Percentiles rank a stretch among this genome's conserved stretches.
These are phyloP conservation scores for honey bee (Apis mellifera) DNA, from an alignment of 1,140 invertebrate genomes.

Conservation along the genomic window Amel_HAv3.1 CM009941.2:14388501-14389000, in stretches of 20 bases:
- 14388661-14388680: constrained; percentile 73
- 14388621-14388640: constrained; percentile 49
- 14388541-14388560: constrained; percentile 3
- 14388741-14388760: constrained; percentile 62
- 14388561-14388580: constrained; percentile 37
- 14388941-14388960: constrained; percentile 31
- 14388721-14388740: constrained; percentile 71
- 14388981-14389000: background rate
- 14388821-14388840: constrained; percentile 15
- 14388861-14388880: constrained; percentile 38
- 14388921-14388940: constrained; percentile 40
- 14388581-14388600: constrained; percentile 44
- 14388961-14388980: constrained; percentile 1
- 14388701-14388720: constrained; percentile 69
- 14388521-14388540: constrained; percentile 42
- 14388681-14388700: constrained; percentile 70
- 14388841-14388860: background rate
- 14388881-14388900: constrained; percentile 19
- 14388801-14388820: background rate
- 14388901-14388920: constrained; percentile 53
- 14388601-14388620: constrained; percentile 47
- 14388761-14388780: constrained; percentile 41
- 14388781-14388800: constrained; percentile 21
- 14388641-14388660: constrained; percentile 24
- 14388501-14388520: constrained; percentile 71